Percentiles rank a stretch among this genome's conserved stretches.
phyloP scores from a whole-genome alignment of 2,113 vertebrate species.

The Oreochromis niloticus region DNA sequence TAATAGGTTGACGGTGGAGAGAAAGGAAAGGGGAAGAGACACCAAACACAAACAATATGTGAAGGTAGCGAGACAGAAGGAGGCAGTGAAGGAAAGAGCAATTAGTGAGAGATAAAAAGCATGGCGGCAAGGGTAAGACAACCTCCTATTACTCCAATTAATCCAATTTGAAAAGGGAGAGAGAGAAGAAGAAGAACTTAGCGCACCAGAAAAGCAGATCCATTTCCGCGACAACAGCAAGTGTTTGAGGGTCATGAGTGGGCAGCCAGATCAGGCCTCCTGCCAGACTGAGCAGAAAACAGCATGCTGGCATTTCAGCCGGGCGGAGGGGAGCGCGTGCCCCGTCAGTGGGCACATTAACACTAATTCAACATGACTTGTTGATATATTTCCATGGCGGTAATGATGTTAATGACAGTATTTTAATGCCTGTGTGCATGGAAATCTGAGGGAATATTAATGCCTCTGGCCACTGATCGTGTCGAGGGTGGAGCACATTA shows the following conservation, averaged over 20 bases:
- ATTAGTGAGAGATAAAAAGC: conserved; percentile 62
- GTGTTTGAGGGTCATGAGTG: conserved; percentile 54
- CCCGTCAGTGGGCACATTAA: conserved; percentile 38
- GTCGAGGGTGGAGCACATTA: conserved; percentile 31
- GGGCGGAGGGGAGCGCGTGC: background rate
- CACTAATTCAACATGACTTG: conserved; percentile 58
- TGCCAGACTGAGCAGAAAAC: conserved; percentile 49
- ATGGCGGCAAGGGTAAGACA: conserved; percentile 50
- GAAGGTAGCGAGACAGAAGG: conserved; percentile 11
- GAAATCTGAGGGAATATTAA: conserved; percentile 57
- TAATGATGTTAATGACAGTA: conserved; percentile 55
- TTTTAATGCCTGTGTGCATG: conserved; percentile 38
- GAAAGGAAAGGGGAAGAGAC: background rate
- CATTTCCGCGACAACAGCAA: conserved; percentile 57
- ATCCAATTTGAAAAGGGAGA: conserved; percentile 39
- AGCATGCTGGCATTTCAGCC: conserved; percentile 54
- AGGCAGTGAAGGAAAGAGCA: conserved; percentile 38
- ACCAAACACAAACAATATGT: conserved; percentile 18
- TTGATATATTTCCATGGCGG: conserved; percentile 49
- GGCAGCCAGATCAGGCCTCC: conserved; percentile 40
- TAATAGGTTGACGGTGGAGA: background rate
- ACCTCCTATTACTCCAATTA: conserved; percentile 64
- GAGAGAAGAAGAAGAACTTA: background rate
- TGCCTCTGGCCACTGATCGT: background rate
- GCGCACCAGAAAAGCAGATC: conserved; percentile 27